A percentile compares a stretch with the other conserved stretches of the same genome.
phyloP scores from a whole-genome alignment of 2,113 vertebrate species.

The Strix aluco region DNA sequence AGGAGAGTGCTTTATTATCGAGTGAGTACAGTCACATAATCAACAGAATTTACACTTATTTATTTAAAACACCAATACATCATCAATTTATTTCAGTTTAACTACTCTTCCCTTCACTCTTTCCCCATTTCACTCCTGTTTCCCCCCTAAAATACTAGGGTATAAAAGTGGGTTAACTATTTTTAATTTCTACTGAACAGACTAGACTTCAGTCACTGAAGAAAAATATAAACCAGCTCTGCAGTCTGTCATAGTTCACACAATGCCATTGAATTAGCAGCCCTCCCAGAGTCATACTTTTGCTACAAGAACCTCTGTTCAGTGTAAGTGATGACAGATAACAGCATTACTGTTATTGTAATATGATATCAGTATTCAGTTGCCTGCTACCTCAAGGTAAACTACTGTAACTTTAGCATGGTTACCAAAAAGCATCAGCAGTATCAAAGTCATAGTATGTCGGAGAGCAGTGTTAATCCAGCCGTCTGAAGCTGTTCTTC shows the following conservation, averaged over 20 bases:
- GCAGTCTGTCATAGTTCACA: constrained; percentile 67
- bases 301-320: constrained; percentile 68
- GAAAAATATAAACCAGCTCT: constrained; percentile 33
- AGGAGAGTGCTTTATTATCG: constrained; percentile 69
- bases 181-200: constrained; percentile 37
- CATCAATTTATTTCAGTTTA: constrained; percentile 50
- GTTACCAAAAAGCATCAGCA: constrained; percentile 48
- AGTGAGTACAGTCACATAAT: constrained; percentile 68
- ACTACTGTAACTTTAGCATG: constrained; percentile 21
- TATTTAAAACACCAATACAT: constrained; percentile 5
- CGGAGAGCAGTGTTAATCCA: neutral
- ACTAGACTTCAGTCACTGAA: constrained; percentile 31
- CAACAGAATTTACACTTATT: constrained; percentile 75
- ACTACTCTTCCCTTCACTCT: constrained; percentile 65
- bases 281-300: constrained; percentile 23
- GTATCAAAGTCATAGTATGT: neutral
- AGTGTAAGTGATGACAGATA: constrained; percentile 73
- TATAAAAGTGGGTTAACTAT: constrained; percentile 35
- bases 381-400: constrained; percentile 55
- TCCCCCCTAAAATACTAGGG: constrained; percentile 10
- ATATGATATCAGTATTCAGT: constrained; percentile 40
- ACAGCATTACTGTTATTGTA: constrained; percentile 67
- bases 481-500: neutral
- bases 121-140: neutral
- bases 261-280: constrained; percentile 74